Conservation (phyloP, 2,888 invertebrate genomes). For the Machimus atricapillus region DNA sequence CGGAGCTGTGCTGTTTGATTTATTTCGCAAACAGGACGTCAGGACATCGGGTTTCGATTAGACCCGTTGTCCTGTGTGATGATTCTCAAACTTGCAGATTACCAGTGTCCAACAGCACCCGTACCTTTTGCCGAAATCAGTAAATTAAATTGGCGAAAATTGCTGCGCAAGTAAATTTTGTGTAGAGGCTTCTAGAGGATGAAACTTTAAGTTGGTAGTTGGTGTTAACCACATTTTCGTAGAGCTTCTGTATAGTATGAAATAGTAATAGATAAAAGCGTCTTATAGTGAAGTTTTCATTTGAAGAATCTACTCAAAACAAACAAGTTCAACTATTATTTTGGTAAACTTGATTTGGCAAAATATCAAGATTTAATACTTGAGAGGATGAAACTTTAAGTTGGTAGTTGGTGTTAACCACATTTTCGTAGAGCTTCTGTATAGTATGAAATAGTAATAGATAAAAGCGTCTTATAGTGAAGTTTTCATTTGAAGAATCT, state of each 20-base stretch:
- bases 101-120: not conserved
- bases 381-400: not conserved
- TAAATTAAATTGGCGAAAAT: not conserved
- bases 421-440: not conserved
- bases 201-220: not conserved
- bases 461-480: not conserved
- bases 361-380: too few species aligned
- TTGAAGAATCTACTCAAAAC: too few species aligned
- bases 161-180: not conserved
- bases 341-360: too few species aligned
- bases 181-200: not conserved
- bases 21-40: conserved; percentile 41
- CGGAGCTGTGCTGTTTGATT: conserved; percentile 45
- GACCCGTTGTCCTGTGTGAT: conserved; percentile 12
- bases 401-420: not conserved
- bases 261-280: not conserved
- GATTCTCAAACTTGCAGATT: conserved; percentile 18
- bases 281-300: not conserved
- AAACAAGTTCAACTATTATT: too few species aligned
- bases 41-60: conserved; percentile 29
- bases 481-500: too few species aligned
- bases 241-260: not conserved
- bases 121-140: not conserved
- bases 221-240: not conserved
- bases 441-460: not conserved